Percentiles rank a stretch among this genome's conserved stretches.
These are phyloP conservation scores for Tenebrio molitor DNA, from an alignment of 1,140 invertebrate genomes.

Conservation along the genomic window DNA sequence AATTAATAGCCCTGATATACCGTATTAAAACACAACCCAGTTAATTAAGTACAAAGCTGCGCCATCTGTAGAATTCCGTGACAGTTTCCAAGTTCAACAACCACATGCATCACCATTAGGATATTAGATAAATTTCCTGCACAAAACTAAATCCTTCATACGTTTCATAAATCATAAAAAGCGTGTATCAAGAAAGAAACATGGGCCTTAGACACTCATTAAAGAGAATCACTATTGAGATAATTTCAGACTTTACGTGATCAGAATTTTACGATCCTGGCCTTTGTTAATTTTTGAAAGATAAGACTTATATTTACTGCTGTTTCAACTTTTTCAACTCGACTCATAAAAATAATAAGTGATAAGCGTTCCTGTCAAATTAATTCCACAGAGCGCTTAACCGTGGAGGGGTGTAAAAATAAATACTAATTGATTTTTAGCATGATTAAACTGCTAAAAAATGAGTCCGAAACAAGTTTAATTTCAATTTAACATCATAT, in stretches of 20 bases:
- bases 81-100: conserved; percentile 20
- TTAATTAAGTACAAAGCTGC: conserved; percentile 36
- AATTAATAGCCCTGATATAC: conserved; percentile 35
- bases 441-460: conserved; percentile 12
- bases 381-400: too few relatives aligned
- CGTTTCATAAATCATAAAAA: conserved; percentile 28
- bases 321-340: background rate
- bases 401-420: too few relatives aligned
- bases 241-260: conserved; percentile 33
- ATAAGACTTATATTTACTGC: conserved; percentile 31
- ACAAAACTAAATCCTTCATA: conserved; percentile 18
- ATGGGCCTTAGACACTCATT: conserved; percentile 36
- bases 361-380: background rate
- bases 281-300: conserved; percentile 24
- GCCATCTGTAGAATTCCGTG: conserved; percentile 21
- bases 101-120: conserved; percentile 26
- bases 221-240: conserved; percentile 32
- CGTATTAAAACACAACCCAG: conserved; percentile 23
- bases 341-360: background rate
- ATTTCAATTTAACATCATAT: conserved; percentile 12
- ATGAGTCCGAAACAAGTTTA: background rate
- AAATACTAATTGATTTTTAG: conserved; percentile 23
- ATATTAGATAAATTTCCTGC: conserved; percentile 9
- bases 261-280: conserved; percentile 15
- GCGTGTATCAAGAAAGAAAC: conserved; percentile 24